Base-by-base conservation (phyloP, 2,113 vertebrate genomes). In the Synchiropus splendidus region DNA sequence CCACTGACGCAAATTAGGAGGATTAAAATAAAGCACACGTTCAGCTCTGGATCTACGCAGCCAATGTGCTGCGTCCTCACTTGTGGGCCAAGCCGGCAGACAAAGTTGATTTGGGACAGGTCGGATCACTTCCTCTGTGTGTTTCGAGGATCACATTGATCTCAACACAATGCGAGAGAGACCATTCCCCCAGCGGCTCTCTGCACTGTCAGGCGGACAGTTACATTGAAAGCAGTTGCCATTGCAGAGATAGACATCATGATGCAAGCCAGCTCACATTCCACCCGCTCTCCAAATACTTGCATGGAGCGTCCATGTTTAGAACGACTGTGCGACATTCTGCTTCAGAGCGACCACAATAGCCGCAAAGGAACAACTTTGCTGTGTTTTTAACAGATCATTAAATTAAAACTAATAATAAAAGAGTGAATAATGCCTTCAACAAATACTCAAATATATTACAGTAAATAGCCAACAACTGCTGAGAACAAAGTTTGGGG, bases 91-190 rank as follows among this genome's bases (percentile, higher is more conserved):
- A 47, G 31, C 38, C 9, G 43, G 58, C 48, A 42, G 51, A 56
- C 59, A 36, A 33, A 51, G 50, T 61, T 46, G 59, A 39, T 30
- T 13, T 31, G 35, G 69, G 62, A 75, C 64, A 67, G 58, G 37
- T 68, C 34, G 53, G 67, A 63, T 76, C 65, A 78, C 55, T 78
- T 78, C 74, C 70, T 64, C 61, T 57, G 42, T 43, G 59, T 51
- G 53, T 43, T 66, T 67, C 34, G 48, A 52, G 60, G 63, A 64
- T 72, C 62, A 70, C 42, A 51, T 58, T 76, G 64, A 78, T 64
- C 68, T 78, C 68, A 15, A 53, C 61, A 72, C 63, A 80, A 78
- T 67, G 61, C 74, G 48, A 60, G 51, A 47, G 45, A 17, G 62
- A 51, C 55, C 39, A 40, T n/a, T 48, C 51, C 48, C 67, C 54